phyloP scores from a whole-genome alignment of 2,113 vertebrate species.

The Cochlearius cochlearius region DNA sequence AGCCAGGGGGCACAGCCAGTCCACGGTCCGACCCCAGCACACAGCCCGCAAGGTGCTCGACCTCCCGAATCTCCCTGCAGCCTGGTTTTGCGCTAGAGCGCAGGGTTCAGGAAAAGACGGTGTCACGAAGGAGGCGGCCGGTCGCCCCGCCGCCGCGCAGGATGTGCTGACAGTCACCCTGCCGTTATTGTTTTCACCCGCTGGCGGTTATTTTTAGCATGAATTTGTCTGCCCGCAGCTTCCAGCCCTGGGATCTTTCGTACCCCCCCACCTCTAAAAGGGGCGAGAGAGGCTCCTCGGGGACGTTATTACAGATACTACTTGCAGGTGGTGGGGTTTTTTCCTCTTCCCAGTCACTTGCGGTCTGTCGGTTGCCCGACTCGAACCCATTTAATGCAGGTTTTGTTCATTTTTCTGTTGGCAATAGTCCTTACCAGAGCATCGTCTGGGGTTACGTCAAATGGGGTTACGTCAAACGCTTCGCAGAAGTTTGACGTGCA shows the following conservation, averaged over 20 bases:
- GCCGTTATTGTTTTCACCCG: background rate
- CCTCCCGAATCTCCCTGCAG: background rate
- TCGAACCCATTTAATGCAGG: background rate
- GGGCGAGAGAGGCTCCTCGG: background rate
- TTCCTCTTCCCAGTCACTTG: background rate
- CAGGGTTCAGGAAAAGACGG: background rate
- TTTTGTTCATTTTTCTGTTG: background rate
- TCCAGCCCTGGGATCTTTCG: background rate
- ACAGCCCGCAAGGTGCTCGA: background rate
- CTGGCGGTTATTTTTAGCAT: slow-evolving; percentile 14
- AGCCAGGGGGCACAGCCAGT: background rate
- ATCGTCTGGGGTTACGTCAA: fast-evolving
- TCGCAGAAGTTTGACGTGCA: background rate
- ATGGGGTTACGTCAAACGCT: too few relatives aligned
- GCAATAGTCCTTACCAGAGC: background rate
- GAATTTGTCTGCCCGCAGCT: background rate
- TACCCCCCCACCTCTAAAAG: background rate
- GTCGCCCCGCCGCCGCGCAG: background rate
- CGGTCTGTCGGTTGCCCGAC: background rate
- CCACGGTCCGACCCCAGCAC: fast-evolving
- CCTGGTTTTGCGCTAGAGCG: fast-evolving
- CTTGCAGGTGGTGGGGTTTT: background rate
- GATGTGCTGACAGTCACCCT: background rate
- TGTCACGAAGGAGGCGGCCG: background rate
- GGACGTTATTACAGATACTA: fast-evolving